A percentile compares a stretch with the other conserved stretches of the same genome.
Evolutionary conservation across 2,888 invertebrate genomes (phyloP).

Genomic region (Plagodis dolabraria): DNA sequence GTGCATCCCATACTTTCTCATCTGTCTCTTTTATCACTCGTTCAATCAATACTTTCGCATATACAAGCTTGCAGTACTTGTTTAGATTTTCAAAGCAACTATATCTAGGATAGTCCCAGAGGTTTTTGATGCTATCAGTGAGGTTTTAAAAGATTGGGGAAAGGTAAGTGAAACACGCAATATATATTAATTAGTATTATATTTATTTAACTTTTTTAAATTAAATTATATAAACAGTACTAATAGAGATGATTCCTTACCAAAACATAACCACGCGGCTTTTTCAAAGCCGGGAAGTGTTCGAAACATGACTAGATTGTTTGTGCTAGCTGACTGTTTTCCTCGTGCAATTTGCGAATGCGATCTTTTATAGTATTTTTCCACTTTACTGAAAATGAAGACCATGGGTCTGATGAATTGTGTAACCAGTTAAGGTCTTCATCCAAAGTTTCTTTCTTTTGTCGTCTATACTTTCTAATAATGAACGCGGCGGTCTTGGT

Average conservation of each 20-base stretch:
- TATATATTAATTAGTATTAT: no score
- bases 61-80: no score
- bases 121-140: constrained; percentile 2
- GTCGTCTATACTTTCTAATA: not conserved
- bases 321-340: not conserved
- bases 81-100: no score
- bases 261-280: constrained; percentile 10
- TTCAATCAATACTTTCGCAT: no score
- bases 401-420: constrained; percentile 16
- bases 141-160: constrained; percentile 1
- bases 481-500: not conserved
- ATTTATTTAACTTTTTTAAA: no score
- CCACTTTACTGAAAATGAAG: constrained; percentile 12
- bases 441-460: constrained; percentile 5
- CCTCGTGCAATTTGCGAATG: not conserved
- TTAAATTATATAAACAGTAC: no score
- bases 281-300: constrained; percentile 10
- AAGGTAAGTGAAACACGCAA: no score
- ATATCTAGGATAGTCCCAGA: not conserved
- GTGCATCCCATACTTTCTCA: no score
- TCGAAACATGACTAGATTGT: constrained; percentile 8
- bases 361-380: constrained; percentile 4
- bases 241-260: constrained; percentile 1
- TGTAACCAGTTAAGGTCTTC: constrained; percentile 14
- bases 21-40: no score